These are phyloP conservation scores for Limnephilus rhombicus DNA, from an alignment of 2,888 invertebrate species.

Conservation along the genomic window DNA sequence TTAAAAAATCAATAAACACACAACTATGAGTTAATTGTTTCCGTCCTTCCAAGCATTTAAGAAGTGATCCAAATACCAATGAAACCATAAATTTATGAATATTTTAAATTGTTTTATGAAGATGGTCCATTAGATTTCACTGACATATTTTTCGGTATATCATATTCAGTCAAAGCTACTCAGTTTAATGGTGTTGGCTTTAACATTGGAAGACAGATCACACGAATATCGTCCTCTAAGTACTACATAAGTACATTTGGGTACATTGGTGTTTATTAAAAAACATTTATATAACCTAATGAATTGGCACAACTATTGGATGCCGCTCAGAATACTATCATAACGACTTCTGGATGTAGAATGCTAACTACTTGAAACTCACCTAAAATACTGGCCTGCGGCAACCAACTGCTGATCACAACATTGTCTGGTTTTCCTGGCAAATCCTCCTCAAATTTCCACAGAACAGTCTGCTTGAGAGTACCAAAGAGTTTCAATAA, in stretches of 20 bases:
- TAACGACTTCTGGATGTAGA: neutral
- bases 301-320: neutral
- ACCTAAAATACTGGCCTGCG: slow-evolving; percentile 66
- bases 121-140: too few species aligned
- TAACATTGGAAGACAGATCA: neutral
- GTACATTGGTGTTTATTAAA: too few species aligned
- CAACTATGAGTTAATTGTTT: neutral
- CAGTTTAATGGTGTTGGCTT: neutral
- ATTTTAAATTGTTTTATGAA: neutral
- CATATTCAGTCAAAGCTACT: neutral
- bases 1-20: too few species aligned
- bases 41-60: neutral
- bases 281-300: too few species aligned
- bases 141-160: neutral
- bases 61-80: neutral
- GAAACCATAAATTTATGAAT: neutral
- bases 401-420: slow-evolving; percentile 73
- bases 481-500: slow-evolving; percentile 72
- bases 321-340: neutral
- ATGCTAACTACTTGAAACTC: neutral
- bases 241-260: too few species aligned
- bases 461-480: slow-evolving; percentile 75
- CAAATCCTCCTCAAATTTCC: slow-evolving; percentile 73
- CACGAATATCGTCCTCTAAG: too few species aligned
- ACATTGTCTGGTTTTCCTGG: slow-evolving; percentile 72